phyloP scores from a whole-genome alignment of 2,113 vertebrate species.

The Spea multiplicata region DNA sequence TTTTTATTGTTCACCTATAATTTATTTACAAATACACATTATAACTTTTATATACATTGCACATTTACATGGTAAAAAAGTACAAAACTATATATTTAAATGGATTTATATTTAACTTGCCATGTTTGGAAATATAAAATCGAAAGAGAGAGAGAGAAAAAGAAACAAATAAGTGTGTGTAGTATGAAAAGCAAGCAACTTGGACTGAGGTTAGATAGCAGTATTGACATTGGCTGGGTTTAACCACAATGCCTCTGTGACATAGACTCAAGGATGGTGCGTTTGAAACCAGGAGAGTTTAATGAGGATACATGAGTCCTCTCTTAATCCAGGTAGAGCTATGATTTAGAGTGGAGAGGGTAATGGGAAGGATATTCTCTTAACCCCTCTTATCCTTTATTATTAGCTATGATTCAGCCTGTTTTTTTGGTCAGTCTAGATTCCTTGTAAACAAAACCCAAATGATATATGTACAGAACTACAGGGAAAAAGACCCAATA shows the following conservation, averaged over 20 bases:
- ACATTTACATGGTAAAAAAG: conserved; percentile 99
- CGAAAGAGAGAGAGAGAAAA: conserved; percentile 50
- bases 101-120: conserved; percentile 98
- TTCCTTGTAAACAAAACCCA: conserved; percentile 93
- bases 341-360: conserved; percentile 49
- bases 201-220: conserved; percentile 67
- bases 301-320: no score
- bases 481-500: conserved; percentile 88
- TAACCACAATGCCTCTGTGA: neutral
- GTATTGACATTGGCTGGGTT: conserved; percentile 52
- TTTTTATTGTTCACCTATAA: conserved; percentile 94
- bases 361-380: conserved; percentile 59
- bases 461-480: conserved; percentile 85
- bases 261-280: no score
- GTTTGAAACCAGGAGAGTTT: no score
- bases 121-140: conserved; percentile 92
- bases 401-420: conserved; percentile 56
- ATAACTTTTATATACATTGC: conserved; percentile 99
- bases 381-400: conserved; percentile 57
- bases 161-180: conserved; percentile 63
- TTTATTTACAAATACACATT: conserved; percentile 99
- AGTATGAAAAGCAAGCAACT: conserved; percentile 81
- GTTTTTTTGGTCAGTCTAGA: conserved; percentile 94
- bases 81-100: conserved; percentile 99
- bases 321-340: neutral